phyloP scores from a whole-genome alignment of 2,888 invertebrate species.

The Phyllotreta cruciferae region DNA sequence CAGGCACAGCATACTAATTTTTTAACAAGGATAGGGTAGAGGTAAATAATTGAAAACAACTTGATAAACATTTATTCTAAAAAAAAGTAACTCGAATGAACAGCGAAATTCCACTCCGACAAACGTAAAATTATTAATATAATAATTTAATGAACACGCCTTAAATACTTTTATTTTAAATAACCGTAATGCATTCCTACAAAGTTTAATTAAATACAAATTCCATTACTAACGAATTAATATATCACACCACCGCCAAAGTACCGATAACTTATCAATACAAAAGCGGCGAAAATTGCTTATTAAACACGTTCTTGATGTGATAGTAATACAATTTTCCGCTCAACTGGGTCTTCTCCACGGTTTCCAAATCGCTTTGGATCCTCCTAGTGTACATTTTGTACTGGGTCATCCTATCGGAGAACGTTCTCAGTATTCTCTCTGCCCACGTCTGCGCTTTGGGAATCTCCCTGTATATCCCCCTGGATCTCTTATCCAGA shows the following conservation, averaged over 20 bases:
- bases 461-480: constrained; percentile 72
- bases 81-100: neutral
- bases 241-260: too few relatives aligned
- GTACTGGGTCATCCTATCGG: constrained; percentile 55
- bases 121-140: constrained; percentile 9
- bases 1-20: too few relatives aligned
- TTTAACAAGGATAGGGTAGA: too few relatives aligned
- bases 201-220: neutral
- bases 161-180: neutral
- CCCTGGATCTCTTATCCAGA: constrained; percentile 77
- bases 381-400: constrained; percentile 48
- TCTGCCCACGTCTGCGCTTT: constrained; percentile 87
- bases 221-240: too few relatives aligned
- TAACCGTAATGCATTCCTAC: neutral
- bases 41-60: too few relatives aligned
- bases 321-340: constrained; percentile 77
- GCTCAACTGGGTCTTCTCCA: constrained; percentile 70
- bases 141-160: constrained; percentile 11
- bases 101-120: neutral
- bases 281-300: constrained; percentile 68
- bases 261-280: constrained; percentile 38
- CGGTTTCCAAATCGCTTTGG: constrained; percentile 59
- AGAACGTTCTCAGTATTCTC: constrained; percentile 76
- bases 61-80: too few relatives aligned
- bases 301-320: constrained; percentile 76